These are phyloP conservation scores for Meteorus colon DNA, from an alignment of 2,888 invertebrate species.

Conservation along the genomic window DNA sequence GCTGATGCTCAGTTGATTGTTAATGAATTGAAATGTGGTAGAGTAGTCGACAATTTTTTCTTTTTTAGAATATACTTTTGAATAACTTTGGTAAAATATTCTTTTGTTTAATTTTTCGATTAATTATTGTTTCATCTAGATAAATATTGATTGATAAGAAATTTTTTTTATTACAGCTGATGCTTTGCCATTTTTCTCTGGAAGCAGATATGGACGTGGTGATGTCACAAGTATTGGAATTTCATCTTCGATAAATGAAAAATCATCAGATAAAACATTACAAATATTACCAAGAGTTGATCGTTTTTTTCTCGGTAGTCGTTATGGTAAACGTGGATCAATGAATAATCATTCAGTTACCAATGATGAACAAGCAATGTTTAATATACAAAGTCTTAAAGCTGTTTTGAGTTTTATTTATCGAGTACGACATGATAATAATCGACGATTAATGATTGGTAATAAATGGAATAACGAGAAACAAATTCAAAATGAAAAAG, in stretches of 20 bases:
- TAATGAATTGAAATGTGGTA: too few relatives aligned
- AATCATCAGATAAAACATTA: slow-evolving; percentile 48
- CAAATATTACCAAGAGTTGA: slow-evolving; percentile 63
- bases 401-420: slow-evolving; percentile 56
- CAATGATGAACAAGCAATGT: slow-evolving; percentile 26
- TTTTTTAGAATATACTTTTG: too few relatives aligned
- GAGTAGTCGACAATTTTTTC: too few relatives aligned
- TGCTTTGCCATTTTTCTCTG: slow-evolving; percentile 54
- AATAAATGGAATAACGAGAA: slow-evolving; percentile 12
- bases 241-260: slow-evolving; percentile 38
- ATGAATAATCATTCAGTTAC: slow-evolving; percentile 15
- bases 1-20: too few relatives aligned
- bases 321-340: slow-evolving; percentile 68
- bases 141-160: slow-evolving; percentile 24
- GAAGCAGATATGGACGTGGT: slow-evolving; percentile 64
- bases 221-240: slow-evolving; percentile 47
- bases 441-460: slow-evolving; percentile 39
- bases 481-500: slow-evolving; percentile 33
- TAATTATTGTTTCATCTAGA: too few relatives aligned
- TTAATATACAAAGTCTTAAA: slow-evolving; percentile 50
- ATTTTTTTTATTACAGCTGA: slow-evolving; percentile 37
- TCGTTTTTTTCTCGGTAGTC: slow-evolving; percentile 67
- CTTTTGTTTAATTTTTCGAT: neutral
- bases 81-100: neutral
- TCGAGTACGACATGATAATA: slow-evolving; percentile 41